Percentiles rank a stretch among this genome's conserved stretches.
These are phyloP conservation scores for Glossosoma conforme DNA, from an alignment of 1,140 invertebrate species.

Conservation along the genomic window DNA sequence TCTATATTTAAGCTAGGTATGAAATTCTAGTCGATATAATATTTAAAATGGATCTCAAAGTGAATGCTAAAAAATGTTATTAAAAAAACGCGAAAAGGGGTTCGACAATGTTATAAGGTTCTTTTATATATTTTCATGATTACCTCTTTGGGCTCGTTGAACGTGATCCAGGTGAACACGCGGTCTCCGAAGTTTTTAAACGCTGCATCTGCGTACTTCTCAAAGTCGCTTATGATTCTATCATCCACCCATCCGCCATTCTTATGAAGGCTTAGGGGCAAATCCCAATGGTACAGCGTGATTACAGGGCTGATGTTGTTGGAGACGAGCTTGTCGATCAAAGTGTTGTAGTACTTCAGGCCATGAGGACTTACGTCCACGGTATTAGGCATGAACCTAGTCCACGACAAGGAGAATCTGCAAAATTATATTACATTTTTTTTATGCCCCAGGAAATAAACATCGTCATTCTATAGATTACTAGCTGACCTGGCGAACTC, in stretches of 20 bases:
- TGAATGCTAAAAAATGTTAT: too few relatives aligned
- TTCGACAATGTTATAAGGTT: too few relatives aligned
- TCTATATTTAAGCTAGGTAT: too few relatives aligned
- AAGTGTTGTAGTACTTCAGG: conserved; percentile 57
- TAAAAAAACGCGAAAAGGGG: too few relatives aligned
- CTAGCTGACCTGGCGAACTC: too few relatives aligned
- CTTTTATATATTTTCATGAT: too few relatives aligned
- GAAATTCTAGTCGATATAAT: too few relatives aligned
- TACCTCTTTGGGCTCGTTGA: conserved; percentile 36
- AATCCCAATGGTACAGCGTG: conserved; percentile 50
- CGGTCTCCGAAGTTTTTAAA: conserved; percentile 40
- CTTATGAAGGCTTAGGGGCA: conserved; percentile 48
- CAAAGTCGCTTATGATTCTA: conserved; percentile 50
- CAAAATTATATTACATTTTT: too few relatives aligned
- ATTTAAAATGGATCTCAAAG: too few relatives aligned
- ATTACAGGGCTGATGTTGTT: conserved; percentile 58
- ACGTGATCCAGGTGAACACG: conserved; percentile 35
- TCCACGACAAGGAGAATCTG: conserved; percentile 64
- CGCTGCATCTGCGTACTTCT: conserved; percentile 49
- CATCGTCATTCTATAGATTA: too few relatives aligned
- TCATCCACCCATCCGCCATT: conserved; percentile 48
- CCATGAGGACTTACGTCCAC: conserved; percentile 55
- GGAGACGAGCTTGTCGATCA: conserved; percentile 55
- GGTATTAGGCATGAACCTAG: conserved; percentile 54
- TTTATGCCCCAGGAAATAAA: too few relatives aligned